Percentiles rank a stretch among this genome's conserved stretches.
Evolutionary conservation across 2,888 invertebrate species (phyloP).

Genomic region (Mylabris sibirica): DNA sequence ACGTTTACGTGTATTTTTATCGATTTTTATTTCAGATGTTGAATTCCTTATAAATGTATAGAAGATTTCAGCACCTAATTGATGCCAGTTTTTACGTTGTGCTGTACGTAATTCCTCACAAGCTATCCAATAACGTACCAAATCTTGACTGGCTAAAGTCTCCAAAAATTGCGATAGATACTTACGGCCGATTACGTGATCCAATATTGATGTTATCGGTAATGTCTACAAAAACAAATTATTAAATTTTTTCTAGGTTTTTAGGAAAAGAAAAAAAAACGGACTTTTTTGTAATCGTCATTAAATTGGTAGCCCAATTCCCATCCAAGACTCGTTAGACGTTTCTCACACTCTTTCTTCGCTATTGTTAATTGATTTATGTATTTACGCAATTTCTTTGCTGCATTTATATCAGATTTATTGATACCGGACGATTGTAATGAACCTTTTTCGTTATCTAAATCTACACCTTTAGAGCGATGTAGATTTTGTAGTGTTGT

Average conservation of each 20-base stretch:
- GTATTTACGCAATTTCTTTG: constrained; percentile 83
- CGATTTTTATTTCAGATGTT: constrained; percentile 81
- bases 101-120: constrained; percentile 83
- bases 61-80: constrained; percentile 90
- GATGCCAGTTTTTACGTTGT: constrained; percentile 81
- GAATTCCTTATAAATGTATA: constrained; percentile 86
- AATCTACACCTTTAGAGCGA: constrained; percentile 80
- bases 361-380: constrained; percentile 83
- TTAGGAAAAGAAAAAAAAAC: constrained; percentile 19
- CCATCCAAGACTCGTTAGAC: constrained; percentile 78
- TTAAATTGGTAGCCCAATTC: constrained; percentile 67
- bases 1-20: constrained; percentile 79
- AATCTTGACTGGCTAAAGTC: constrained; percentile 81
- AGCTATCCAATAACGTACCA: constrained; percentile 86
- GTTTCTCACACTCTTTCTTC: constrained; percentile 82
- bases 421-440: constrained; percentile 67
- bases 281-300: constrained; percentile 50
- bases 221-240: constrained; percentile 66
- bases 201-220: constrained; percentile 76
- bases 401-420: constrained; percentile 81
- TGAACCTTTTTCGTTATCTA: constrained; percentile 67
- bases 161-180: constrained; percentile 83
- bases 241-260: not conserved
- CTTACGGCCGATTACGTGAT: constrained; percentile 80
- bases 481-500: constrained; percentile 90